Evolutionary conservation across 2,888 invertebrate species (phyloP), one percentile per base, ranked within the genome.

Genomic region (Mechanitis messenoides): DNA sequence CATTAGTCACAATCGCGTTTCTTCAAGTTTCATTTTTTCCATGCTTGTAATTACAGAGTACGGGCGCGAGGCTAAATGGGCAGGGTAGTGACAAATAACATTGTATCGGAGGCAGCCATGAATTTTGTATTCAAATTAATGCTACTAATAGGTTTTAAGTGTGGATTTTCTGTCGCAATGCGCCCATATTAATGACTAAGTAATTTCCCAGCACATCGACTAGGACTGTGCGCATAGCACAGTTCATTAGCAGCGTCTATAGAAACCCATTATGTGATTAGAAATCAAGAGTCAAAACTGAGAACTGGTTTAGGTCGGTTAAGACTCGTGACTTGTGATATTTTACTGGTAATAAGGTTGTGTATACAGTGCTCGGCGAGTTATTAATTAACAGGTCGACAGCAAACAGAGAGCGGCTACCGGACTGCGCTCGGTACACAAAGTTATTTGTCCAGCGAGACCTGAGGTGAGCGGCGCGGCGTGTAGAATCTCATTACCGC

Each of bases 301-400:
- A 74, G 74, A 81, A 86, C 87, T 76, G 82, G 86, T 84, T 86
- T 81, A 69, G 70, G 75, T 79, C 74, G 75, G 80, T 80, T 80
- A 75, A 75, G 78, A 80, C 85, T 87, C 89, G 88, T 90, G 89
- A 89, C 87, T 87, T 81, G 88, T 88, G 85, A 87, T 86, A 89
- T 90, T 87, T 86, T 88, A 89, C 88, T 80, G 78, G 89, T 89
- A 90, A 90, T 90, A 90, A 90, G 89, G 88, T 86, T 86, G 87
- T 85, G 89, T 85, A 88, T 79, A 88, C 87, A 88, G 75, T 76
- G 81, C 77, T 77, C 85, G 79, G 80, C 86, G 87, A 78, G 88
- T 90, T 89, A 89, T 90, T 90, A 90, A 90, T 90, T 90, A 90
- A 85, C 89, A 88, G 85, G 85, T 90, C 87, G 89, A 89, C 89